A percentile compares a stretch with the other conserved stretches of the same genome.
These are phyloP conservation scores for Syritta pipiens DNA, from an alignment of 2,888 invertebrate genomes.

Conservation along the genomic window DNA sequence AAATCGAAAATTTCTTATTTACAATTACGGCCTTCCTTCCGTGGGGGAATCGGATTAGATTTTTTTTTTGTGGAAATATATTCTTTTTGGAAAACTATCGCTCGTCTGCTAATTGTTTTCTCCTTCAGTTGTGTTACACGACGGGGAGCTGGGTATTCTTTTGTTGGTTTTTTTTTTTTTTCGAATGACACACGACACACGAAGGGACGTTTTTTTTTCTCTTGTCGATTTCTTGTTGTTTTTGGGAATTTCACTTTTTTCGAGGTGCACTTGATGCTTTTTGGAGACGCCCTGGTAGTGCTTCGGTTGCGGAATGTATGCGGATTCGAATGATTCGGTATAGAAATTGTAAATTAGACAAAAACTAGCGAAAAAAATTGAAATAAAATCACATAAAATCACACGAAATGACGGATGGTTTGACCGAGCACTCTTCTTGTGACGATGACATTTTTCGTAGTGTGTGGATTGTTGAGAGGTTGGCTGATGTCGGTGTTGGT, in stretches of 20 bases:
- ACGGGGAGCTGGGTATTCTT: conserved; percentile 29
- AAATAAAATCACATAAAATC: conserved; percentile 71
- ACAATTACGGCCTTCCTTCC: conserved; percentile 26
- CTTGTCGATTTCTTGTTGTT: conserved; percentile 52
- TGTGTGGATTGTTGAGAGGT: conserved; percentile 54
- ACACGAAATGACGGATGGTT: conserved; percentile 69
- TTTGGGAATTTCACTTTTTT: conserved; percentile 59
- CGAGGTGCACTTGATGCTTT: conserved; percentile 18
- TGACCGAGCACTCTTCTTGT: conserved; percentile 71
- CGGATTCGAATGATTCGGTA: conserved; percentile 42
- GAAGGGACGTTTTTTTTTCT: conserved; percentile 43
- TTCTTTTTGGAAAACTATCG: conserved; percentile 4
- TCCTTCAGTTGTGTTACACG: conserved; percentile 20
- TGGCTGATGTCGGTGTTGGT: conserved; percentile 14
- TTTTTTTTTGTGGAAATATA: background rate
- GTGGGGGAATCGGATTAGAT: background rate
- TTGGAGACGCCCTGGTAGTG: background rate
- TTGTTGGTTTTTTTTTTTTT: conserved; percentile 30
- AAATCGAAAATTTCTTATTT: conserved; percentile 33
- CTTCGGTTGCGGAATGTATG: conserved; percentile 51
- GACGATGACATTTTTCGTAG: conserved; percentile 72
- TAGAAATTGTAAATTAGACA: conserved; percentile 51
- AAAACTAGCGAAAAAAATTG: conserved; percentile 63
- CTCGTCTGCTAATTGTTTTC: conserved; percentile 37
- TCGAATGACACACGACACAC: conserved; percentile 54